Evolutionary conservation across 2,797 vertebrate species (phyloP).

Genomic region (Tarsius wallacei): DNA sequence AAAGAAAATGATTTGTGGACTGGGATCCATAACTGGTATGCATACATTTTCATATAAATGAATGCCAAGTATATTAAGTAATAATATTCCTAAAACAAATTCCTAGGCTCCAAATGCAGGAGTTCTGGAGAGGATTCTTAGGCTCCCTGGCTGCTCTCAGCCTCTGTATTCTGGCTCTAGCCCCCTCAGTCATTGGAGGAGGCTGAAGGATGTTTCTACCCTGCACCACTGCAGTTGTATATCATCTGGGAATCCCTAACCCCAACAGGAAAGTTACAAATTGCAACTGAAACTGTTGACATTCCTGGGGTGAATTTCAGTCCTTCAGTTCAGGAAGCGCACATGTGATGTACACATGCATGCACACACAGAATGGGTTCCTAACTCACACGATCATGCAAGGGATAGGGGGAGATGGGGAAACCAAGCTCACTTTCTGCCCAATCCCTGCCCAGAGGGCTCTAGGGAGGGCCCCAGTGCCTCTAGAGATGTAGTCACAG

Average conservation of each 20-base stretch:
- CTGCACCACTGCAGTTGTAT: rapidly evolving
- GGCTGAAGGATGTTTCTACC: neutral
- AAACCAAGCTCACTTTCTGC: neutral
- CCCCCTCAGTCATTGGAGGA: neutral
- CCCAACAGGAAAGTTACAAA: neutral
- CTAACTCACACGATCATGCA: neutral
- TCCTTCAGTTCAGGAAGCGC: conserved; percentile 22
- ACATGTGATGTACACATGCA: rapidly evolving
- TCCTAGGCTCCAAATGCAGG: no score
- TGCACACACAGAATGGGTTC: neutral
- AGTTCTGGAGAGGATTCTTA: neutral
- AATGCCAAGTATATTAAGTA: neutral
- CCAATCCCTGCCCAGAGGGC: neutral
- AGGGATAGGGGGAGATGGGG: neutral
- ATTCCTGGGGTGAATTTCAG: conserved; percentile 20
- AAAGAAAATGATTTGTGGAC: neutral
- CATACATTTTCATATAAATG: neutral
- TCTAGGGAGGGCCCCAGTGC: neutral
- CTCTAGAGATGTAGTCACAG: neutral
- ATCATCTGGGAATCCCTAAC: neutral
- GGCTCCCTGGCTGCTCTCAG: neutral
- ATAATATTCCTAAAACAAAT: neutral
- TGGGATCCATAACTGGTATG: neutral
- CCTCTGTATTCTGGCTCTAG: neutral
- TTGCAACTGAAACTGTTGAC: neutral